Evolutionary conservation across 2,797 vertebrate species (phyloP), one percentile per base, ranked within the genome.

Genomic region (Lutjanus campechanus): DNA sequence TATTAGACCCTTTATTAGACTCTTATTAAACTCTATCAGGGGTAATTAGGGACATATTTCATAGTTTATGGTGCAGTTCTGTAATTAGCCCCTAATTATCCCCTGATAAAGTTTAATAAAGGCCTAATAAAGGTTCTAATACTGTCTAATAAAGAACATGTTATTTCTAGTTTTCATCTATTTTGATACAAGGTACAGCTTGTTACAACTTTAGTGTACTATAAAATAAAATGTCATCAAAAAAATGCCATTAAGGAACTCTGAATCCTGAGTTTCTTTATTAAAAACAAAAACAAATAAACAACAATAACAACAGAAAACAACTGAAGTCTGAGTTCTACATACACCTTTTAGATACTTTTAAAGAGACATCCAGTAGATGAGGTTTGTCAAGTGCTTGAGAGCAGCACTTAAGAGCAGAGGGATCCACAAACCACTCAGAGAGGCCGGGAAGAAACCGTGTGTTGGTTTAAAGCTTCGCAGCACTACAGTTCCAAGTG

Each of bases 341-440:
- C 41, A 44, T 58, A n/a, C 16, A 59, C 11, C 11, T 7, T 19
- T 44, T 13, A 40, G 11, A 69, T 47, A 71, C 19, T 66, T 73
- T 47, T 12, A 41, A 29, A 62, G 66, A 60, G 40, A 72, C 59
- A 69, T 15, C n/a, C 63, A 73, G 64, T 74, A 76, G 44, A 68
- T 20, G 68, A 85, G 50, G 47, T 79, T 59, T 20, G 63, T 77
- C 71, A 60, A 74, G 83, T 61, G 65, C 65, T 82, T 62, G 47
- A 85, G 63, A 73, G 56, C 3, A 56, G 60, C 64, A 75, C 77
- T 81, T 66, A 67, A 73, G 60, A 87, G 76, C 71, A 67, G 65
- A 63, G 49, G 40, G 79, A 84, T 68, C 44, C 67, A 17, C 61
- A 69, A 61, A 69, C 50, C 68, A 69, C 76, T 69, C 49, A 54